Evolutionary conservation across 2,888 invertebrate genomes (phyloP).

Genomic region (Phortica okadai): DNA sequence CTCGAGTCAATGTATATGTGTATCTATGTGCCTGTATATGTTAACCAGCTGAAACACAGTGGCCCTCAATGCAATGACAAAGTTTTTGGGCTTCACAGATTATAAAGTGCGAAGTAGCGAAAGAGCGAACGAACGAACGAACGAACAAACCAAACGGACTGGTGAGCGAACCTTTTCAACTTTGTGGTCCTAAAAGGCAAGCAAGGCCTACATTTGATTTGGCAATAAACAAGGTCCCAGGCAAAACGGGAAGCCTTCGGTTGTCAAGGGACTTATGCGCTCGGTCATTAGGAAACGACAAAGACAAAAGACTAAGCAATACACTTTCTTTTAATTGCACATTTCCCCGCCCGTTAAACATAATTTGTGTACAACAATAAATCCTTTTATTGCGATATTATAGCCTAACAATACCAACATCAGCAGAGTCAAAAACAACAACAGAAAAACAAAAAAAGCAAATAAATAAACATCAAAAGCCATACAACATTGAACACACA

Average conservation of each 20-base stretch:
- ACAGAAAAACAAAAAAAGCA: conserved; percentile 46
- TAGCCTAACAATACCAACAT: conserved; percentile 52
- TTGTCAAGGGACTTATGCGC: conserved; percentile 13
- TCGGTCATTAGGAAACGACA: conserved; percentile 17
- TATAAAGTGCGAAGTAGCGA: not conserved
- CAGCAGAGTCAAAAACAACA: conserved; percentile 50
- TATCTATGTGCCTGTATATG: conserved; percentile 49
- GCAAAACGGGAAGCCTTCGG: conserved; percentile 36
- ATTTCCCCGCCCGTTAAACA: conserved; percentile 37
- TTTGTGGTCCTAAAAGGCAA: conserved; percentile 60
- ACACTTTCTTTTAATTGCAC: conserved; percentile 47
- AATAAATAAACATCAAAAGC: conserved; percentile 30
- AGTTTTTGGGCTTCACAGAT: conserved; percentile 50
- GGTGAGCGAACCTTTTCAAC: conserved; percentile 37
- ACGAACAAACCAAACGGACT: not conserved
- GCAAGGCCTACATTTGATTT: conserved; percentile 63
- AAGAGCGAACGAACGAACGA: not conserved
- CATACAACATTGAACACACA: conserved; percentile 48
- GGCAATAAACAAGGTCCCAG: conserved; percentile 63
- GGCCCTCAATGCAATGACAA: conserved; percentile 69
- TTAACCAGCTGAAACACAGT: conserved; percentile 48
- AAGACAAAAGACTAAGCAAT: conserved; percentile 25
- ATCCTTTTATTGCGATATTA: conserved; percentile 5
- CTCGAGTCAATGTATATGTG: not conserved
- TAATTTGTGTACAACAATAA: not conserved